phyloP scores from a whole-genome alignment of 2,888 invertebrate genomes.

The Tromatobia lineatoria region DNA sequence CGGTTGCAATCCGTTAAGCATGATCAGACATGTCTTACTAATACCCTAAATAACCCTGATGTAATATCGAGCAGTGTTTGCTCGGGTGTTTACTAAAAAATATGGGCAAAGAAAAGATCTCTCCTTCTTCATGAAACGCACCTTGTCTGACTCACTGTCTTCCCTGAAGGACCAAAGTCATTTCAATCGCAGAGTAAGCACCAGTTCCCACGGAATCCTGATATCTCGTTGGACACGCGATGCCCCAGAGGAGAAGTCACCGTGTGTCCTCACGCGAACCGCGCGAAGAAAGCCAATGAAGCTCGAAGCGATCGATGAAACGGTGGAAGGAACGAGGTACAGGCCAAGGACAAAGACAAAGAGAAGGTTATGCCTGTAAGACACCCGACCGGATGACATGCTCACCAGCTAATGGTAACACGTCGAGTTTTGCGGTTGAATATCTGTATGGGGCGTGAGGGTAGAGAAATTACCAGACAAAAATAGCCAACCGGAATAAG shows the following conservation, averaged over 20 bases:
- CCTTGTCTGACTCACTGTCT: not conserved
- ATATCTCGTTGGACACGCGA: slow-evolving; percentile 45
- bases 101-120: not conserved
- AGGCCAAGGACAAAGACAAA: slow-evolving; percentile 17
- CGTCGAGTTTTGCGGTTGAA: slow-evolving; percentile 23
- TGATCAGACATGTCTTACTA: not conserved
- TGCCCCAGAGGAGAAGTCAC: slow-evolving; percentile 27
- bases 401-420: slow-evolving; percentile 7
- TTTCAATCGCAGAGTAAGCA: slow-evolving; percentile 2
- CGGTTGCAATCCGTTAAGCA: not conserved
- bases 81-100: not conserved
- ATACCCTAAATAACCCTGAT: not conserved
- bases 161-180: not conserved
- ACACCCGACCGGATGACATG: slow-evolving; percentile 35
- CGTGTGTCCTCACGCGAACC: slow-evolving; percentile 32
- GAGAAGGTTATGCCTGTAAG: slow-evolving; percentile 7
- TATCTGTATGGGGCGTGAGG: not conserved
- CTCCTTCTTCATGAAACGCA: not conserved
- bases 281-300: slow-evolving; percentile 20
- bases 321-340: not conserved
- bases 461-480: not conserved
- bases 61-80: not conserved
- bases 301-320: slow-evolving; percentile 20
- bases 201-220: slow-evolving; percentile 45
- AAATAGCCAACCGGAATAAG: not conserved